Evolutionary conservation across 2,888 invertebrate genomes (phyloP), one percentile per base, ranked within the genome.

Genomic region (Himalopsyche anomala): DNA sequence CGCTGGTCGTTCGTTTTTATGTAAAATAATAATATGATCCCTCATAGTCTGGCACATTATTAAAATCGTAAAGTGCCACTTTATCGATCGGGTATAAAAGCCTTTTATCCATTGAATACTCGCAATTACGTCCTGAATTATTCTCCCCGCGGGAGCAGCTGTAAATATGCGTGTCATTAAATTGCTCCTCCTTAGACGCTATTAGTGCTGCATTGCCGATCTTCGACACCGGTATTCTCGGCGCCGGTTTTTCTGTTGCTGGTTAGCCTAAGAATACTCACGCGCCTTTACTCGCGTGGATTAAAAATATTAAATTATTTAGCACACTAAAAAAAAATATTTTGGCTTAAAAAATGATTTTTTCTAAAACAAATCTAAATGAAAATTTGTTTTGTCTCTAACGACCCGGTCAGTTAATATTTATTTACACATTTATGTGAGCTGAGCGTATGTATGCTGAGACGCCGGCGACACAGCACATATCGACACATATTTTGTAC

Each of bases 1-100:
- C 28, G n/a, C 74, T 0, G 36, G 74, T 74, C 74, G 74, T 74
- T 36, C 28, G 36, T 12, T 74, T 74, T 74, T 74, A 74, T 74
- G 74, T 74, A 74, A 74, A 74, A 38, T 74, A 38, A 74, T 74
- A 74, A 38, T 74, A 36, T 38, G 74, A 74, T 74, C 74, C 38
- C 36, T 74, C 28, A 28, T 74, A 28, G 74, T 74, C 74, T 74
- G 36, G 74, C 36, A 38, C 74, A 74, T 74, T 74, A 74, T 74
- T 36, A 38, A 74, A 74, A 74, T 36, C 36, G 74, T 74, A 74
- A 74, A 74, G 74, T 38, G 74, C 38, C 74, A 74, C 74, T 12
- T 74, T 74, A 74, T 74, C 36, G 74, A 74, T 74, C 38, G 28
- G 36, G 11, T 36, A 74, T 74, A 74, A 74, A 74, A 74, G 74